Base-by-base conservation (phyloP, 1,140 invertebrate genomes). In the Hermetia illucens region DNA sequence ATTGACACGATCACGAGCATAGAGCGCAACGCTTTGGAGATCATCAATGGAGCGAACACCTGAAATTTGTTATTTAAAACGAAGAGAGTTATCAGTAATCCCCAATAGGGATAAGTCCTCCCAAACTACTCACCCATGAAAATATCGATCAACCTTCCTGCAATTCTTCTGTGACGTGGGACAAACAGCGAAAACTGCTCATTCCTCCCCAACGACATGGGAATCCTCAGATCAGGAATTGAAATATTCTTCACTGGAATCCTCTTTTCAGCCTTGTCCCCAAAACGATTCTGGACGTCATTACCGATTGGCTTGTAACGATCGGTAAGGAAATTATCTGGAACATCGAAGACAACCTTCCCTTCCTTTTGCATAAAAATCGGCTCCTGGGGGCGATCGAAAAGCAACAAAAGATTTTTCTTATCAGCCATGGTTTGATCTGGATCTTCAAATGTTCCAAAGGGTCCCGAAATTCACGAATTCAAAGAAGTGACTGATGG, bases 151-250 rank as follows among this genome's bases (percentile, higher is more conserved):
- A 82, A 66, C 12, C 64, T 64, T 0, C 62, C 67, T 13, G 77
- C 75, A 47, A 79, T 65, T 45, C 52, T 55, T 8, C 75, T 65
- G 58, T 82, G 79, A 17, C 66, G 64, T 0, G 74, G 74, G 24
- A 81, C 66, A 49, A 82, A 82, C 5, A 80, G 60, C 0, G 78
- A 80, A 51, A 82, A 82, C 39, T 72, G 66, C 0, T 69, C 71
- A 33, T 71, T 67, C 43, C 75, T 70, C 13, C 61, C 63, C 13
- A 82, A 59, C 44, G 71, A 53, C 58, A 77, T 49, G 2, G 76
- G 70, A 21, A 75, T 44, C 1, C 61, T 64, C 3, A 82, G 47
- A 50, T 78, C 68, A 0, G 79, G 79, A 12, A 80, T 51, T 0
- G 66, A 62, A 38, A 79, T 79, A 20, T 62, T 41, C 9, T 65